Evolutionary conservation across 2,113 vertebrate species (phyloP), one percentile per base, ranked within the genome.

Genomic region (Paramormyrops kingsleyae): DNA sequence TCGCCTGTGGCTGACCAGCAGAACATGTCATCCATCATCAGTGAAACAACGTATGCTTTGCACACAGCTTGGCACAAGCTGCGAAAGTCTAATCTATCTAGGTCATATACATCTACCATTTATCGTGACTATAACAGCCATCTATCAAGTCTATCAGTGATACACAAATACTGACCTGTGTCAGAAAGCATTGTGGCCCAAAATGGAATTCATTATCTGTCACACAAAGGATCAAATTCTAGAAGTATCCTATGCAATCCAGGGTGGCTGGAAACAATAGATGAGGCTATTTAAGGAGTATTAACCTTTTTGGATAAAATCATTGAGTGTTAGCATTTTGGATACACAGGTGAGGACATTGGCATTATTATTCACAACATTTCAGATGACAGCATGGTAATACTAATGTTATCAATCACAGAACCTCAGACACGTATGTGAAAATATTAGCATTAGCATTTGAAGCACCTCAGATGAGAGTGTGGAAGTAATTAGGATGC

Each of bases 121-220:
- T n/a, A n/a, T n/a, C n/a, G n/a, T n/a, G n/a, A n/a, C n/a, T n/a
- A n/a, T n/a, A n/a, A n/a, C n/a, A n/a, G n/a, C n/a, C n/a, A n/a
- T n/a, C n/a, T n/a, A n/a, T n/a, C n/a, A n/a, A n/a, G n/a, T n/a
- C 74, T 80, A 39, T 39, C 74, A 19, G n/a, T 31, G 27, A 70
- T 80, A 80, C 39, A 80, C 74, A 42, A 80, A 39, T 7, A 39
- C 74, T 80, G 35, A 80, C 74, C 35, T 17, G 74, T 27, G 31
- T 74, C n/a, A 74, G n/a, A 35, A 74, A 35, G n/a, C 9, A 74
- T 31, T 31, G 56, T 80, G 15, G 12, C 74, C 74, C 15, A 39
- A 35, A 42, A 80, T 80, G 74, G 74, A 80, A 17, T 80, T 80
- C 74, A 80, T 80, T 80, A 80, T n/a, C 74, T 80, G 35, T 80